Percentiles rank a stretch among this genome's conserved stretches.
phyloP scores from a whole-genome alignment of 2,888 invertebrate genomes.

The Rhogogaster chlorosoma region DNA sequence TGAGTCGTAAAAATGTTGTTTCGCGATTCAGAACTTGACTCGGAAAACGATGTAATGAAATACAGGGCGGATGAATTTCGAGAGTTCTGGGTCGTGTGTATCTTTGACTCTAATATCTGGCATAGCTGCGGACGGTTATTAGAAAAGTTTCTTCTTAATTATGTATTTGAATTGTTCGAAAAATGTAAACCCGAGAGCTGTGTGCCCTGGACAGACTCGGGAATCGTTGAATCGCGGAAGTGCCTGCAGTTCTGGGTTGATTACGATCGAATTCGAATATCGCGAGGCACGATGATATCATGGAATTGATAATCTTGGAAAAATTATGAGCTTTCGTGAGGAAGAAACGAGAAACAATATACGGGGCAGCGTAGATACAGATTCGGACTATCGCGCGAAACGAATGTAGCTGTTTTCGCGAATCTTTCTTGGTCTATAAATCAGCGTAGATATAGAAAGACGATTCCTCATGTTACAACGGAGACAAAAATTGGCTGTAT shows the following conservation, averaged over 20 bases:
- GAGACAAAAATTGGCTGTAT: slow-evolving; percentile 24
- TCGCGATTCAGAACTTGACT: background rate
- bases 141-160: background rate
- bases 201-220: background rate
- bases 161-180: background rate
- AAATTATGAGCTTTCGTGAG: background rate
- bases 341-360: background rate
- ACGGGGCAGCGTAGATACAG: background rate
- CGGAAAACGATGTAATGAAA: background rate
- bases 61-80: background rate
- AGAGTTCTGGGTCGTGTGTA: background rate
- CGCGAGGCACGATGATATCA: too few relatives aligned
- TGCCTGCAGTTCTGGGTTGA: too few relatives aligned
- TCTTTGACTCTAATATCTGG: background rate
- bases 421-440: background rate
- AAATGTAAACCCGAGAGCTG: background rate
- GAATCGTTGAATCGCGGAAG: background rate
- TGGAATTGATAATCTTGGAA: background rate
- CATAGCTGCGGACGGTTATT: background rate
- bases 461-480: slow-evolving; percentile 9
- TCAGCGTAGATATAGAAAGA: slow-evolving; percentile 2
- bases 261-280: too few relatives aligned
- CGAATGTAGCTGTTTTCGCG: slow-evolving; percentile 26
- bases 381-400: background rate
- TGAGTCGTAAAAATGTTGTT: background rate